These are phyloP conservation scores for Asteroscopus sphinx DNA, from an alignment of 2,888 invertebrate species.

Conservation along the genomic window DNA sequence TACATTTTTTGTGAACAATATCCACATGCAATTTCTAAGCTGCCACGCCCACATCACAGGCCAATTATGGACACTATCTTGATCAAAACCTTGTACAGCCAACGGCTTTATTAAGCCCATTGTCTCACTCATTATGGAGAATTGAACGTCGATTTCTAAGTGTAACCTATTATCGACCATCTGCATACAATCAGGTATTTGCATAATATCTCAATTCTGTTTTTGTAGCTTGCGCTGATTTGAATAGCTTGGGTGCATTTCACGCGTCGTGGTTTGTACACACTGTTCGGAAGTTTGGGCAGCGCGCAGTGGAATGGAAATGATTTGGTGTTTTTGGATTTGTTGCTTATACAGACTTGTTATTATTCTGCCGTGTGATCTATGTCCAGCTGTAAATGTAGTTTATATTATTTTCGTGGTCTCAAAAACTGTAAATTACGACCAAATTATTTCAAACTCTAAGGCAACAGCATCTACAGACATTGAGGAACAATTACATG, in stretches of 20 bases:
- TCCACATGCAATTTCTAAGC: conserved; percentile 41
- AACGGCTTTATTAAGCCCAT: conserved; percentile 86
- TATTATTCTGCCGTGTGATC: no score
- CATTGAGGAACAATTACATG: no score
- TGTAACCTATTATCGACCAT: conserved; percentile 84
- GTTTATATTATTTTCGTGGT: no score
- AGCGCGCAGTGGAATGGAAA: conserved; percentile 15
- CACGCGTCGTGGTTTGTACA: conserved; percentile 57
- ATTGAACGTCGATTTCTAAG: conserved; percentile 81
- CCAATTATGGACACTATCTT: conserved; percentile 71
- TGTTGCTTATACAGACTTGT: no score
- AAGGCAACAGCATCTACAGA: no score
- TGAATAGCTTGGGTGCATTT: conserved; percentile 59
- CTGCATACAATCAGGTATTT: conserved; percentile 88
- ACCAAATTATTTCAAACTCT: no score
- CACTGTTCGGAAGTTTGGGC: conserved; percentile 28
- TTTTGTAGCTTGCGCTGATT: conserved; percentile 76
- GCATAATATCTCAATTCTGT: conserved; percentile 89
- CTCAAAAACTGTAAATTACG: no score
- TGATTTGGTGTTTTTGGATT: neutral
- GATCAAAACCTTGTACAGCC: conserved; percentile 74
- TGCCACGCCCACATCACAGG: conserved; percentile 47
- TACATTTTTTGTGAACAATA: conserved; percentile 44
- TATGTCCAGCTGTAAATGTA: no score
- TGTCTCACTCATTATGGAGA: conserved; percentile 88